Base-by-base conservation (phyloP, 1,140 invertebrate species). In the Scaptomyza montana region DNA sequence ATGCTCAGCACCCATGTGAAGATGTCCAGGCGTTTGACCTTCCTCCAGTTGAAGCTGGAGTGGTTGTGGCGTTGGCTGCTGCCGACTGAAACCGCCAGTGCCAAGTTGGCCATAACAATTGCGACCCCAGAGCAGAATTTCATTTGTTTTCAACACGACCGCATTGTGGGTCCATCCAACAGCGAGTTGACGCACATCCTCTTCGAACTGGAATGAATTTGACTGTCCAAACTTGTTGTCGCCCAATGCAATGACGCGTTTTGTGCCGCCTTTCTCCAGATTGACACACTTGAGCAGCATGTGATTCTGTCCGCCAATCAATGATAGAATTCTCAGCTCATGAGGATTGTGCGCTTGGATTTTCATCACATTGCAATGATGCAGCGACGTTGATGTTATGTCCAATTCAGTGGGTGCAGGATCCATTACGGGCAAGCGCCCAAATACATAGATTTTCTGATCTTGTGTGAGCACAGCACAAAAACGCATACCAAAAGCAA, bases 101-200 rank as follows among this genome's bases (percentile, higher is more conserved):
- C 95, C 95, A 51, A 96, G 89, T 90, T 97, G 96, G 3, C 96
- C 96, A 92, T 96, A 96, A 76, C 94, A 95, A 90, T 97, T 97
- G 92, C 96, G 93, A 12, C 97, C 97, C 96, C 96, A 98, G 2
- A 94, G 92, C 30, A 94, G 92, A 13, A 97, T 80, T 54, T 93
- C 91, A 13, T 94, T 94, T 80, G 93, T 93, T 51, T 92, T 93
- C 3, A 94, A 93, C 65, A 96, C 92, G 2, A 94, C 91, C 8
- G 94, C 93, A 84, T 94, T 94, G 89, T 97, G 96, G 0, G 95
- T 96, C 96, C 96, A 97, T 2, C 96, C 96, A 77, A 94, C 93
- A 68, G 93, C 92, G 7, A 95, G 87, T 19, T 93, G 92, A 16
- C 90, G 90, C 63, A 94, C 92, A 64, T 92, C 74, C 12, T 86